A percentile compares a stretch with the other conserved stretches of the same genome.
Conservation (phyloP, 2,888 invertebrate genomes). For the Perizoma flavofasciatum region DNA sequence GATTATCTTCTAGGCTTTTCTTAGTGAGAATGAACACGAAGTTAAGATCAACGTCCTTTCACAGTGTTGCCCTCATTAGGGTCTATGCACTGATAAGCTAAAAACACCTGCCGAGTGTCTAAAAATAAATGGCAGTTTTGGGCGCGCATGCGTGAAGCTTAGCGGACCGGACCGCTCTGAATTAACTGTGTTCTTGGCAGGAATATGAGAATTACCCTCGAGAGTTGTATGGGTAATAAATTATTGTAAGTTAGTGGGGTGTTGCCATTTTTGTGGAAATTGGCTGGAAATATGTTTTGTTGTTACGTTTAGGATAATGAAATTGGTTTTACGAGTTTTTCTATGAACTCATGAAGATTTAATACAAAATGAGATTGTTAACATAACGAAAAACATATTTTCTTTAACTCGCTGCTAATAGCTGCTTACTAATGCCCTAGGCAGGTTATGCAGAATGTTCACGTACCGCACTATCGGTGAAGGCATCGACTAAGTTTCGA, state of each 20-base stretch:
- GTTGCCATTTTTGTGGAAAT: slow-evolving; percentile 23
- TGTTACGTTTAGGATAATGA: slow-evolving; percentile 7
- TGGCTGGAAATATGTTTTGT: slow-evolving; percentile 9
- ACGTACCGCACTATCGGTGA: too few relatives aligned
- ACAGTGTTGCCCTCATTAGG: too few relatives aligned
- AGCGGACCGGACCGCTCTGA: slow-evolving; percentile 4
- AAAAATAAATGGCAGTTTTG: background rate
- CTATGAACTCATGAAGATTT: background rate
- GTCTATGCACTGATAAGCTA: background rate
- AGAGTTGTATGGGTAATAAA: slow-evolving; percentile 15
- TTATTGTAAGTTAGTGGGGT: slow-evolving; percentile 22
- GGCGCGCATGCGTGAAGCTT: slow-evolving; percentile 12
- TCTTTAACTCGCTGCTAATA: too few relatives aligned
- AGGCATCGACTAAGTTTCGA: too few relatives aligned
- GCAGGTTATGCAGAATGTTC: too few relatives aligned
- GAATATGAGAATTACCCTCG: slow-evolving; percentile 24
- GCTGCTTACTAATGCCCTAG: too few relatives aligned
- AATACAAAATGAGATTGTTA: too few relatives aligned
- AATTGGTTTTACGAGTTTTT: background rate
- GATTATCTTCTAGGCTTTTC: too few relatives aligned
- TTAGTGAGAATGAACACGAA: too few relatives aligned
- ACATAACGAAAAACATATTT: background rate
- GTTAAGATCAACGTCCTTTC: too few relatives aligned
- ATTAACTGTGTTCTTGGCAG: slow-evolving; percentile 22
- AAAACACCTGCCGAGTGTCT: background rate